Conservation (phyloP, 2,888 invertebrate species). For the Antitype chi region DNA sequence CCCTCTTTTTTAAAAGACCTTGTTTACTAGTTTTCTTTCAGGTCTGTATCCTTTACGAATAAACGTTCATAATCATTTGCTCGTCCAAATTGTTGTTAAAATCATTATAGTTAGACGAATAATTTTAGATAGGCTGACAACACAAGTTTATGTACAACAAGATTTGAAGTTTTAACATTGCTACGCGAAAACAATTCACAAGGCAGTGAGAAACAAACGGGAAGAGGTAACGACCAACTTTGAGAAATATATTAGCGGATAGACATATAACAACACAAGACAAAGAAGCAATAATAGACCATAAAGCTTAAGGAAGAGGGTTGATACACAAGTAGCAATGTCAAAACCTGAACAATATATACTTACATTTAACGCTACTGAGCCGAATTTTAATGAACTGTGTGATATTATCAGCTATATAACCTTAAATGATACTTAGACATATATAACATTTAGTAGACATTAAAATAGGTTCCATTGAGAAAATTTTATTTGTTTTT, state of each 20-base stretch:
- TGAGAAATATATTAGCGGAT: conserved; percentile 82
- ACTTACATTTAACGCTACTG: conserved; percentile 83
- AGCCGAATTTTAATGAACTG: conserved; percentile 83
- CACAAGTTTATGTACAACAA: conserved; percentile 80
- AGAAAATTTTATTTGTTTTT: conserved; percentile 77
- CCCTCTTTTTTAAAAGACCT: conserved; percentile 15
- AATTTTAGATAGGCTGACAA: conserved; percentile 78
- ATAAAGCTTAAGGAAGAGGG: conserved; percentile 63
- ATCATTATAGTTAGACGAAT: conserved; percentile 46
- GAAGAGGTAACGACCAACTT: conserved; percentile 81
- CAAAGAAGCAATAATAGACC: conserved; percentile 70
- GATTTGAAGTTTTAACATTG: conserved; percentile 87
- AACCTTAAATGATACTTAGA: conserved; percentile 86
- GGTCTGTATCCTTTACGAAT: conserved; percentile 6
- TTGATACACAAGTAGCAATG: conserved; percentile 83
- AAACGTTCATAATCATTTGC: conserved; percentile 37
- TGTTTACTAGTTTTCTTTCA: background rate
- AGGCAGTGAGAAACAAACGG: conserved; percentile 64
- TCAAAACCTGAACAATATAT: conserved; percentile 83
- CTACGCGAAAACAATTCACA: conserved; percentile 75
- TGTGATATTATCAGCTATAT: conserved; percentile 80
- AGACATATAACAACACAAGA: conserved; percentile 65
- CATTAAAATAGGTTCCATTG: conserved; percentile 85
- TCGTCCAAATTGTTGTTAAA: conserved; percentile 44
- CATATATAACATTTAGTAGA: conserved; percentile 90